Base-by-base conservation (phyloP, 2,888 invertebrate genomes). In the Caradrina clavipalpis region DNA sequence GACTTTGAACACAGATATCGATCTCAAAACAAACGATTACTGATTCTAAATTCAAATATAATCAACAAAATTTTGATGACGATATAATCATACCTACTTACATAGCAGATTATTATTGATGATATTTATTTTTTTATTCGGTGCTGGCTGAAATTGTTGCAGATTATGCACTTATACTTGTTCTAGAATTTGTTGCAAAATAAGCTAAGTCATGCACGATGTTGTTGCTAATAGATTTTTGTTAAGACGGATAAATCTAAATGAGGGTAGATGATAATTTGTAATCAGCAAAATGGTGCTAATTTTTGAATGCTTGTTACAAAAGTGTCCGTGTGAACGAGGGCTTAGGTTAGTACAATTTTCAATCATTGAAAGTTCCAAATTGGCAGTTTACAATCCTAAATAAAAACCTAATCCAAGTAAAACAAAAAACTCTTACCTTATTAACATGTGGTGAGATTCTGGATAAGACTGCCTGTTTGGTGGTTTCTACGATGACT, bases 401-500 rank as follows among this genome's bases (percentile, higher is more conserved):
- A 10, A 55, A 26, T 0, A 49, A 55, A 54, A 55, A 54, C 26
- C 2, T 10, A n/a, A 1, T 1, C 0, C 22, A 49, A 39, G 2
- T 21, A 31, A 3, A 58, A 11, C 15, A 47, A 3, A 42, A 3
- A 49, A 54, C n/a, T 68, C 88, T 83, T 78, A 97, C 97, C 93
- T 95, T 96, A 80, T 91, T 94, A 1, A 96, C 90, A 81, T 95
- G 95, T 35, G 97, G 97, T 21, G 97, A 95, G 55, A 97, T 95
- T 78, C 93, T 96, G 58, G 96, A 95, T 49, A 96, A 89, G 2
- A 97, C 96, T 79, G 96, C 97, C 76, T 96, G 96, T 87, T 96
- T 97, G 56, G 97, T 97, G 82, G 93, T 96, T 82, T 95, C 95
- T 31, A 95, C 94, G 17, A 95, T 95, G 79, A 97, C 97, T 81